Evolutionary conservation across 1,140 invertebrate genomes (phyloP).

Genomic region (Cotesia typhae): DNA sequence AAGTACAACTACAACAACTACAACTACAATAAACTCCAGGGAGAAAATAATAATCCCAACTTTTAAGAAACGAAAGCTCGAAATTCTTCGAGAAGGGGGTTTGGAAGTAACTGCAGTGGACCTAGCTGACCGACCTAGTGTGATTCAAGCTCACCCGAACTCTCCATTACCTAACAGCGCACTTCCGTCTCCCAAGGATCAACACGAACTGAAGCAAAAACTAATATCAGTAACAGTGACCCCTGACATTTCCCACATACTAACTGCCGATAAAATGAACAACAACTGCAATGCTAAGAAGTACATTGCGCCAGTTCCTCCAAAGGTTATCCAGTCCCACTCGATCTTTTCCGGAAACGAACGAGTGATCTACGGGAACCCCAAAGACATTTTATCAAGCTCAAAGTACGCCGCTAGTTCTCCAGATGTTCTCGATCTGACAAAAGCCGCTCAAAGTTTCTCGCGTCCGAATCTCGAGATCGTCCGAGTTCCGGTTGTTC

Average conservation of each 20-base stretch:
- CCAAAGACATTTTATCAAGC: conserved; percentile 71
- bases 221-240: conserved; percentile 67
- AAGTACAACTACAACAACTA: no score
- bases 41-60: conserved; percentile 62
- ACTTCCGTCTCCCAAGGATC: conserved; percentile 45
- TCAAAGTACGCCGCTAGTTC: conserved; percentile 53
- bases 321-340: conserved; percentile 72
- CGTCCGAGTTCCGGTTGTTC: conserved; percentile 62
- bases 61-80: conserved; percentile 76
- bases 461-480: conserved; percentile 61
- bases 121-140: conserved; percentile 52
- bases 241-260: conserved; percentile 65
- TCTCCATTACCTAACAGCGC: conserved; percentile 45
- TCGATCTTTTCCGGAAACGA: conserved; percentile 73
- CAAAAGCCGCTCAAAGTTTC: conserved; percentile 46
- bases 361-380: conserved; percentile 75
- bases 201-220: conserved; percentile 51
- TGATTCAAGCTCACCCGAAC: conserved; percentile 45
- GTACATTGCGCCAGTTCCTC: conserved; percentile 56
- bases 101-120: conserved; percentile 76
- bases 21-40: conserved; percentile 38
- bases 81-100: conserved; percentile 77
- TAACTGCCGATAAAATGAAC: conserved; percentile 52
- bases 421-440: conserved; percentile 56
- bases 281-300: conserved; percentile 43